Base-by-base conservation (phyloP, 2,888 invertebrate genomes). In the Pherbina coryleti region DNA sequence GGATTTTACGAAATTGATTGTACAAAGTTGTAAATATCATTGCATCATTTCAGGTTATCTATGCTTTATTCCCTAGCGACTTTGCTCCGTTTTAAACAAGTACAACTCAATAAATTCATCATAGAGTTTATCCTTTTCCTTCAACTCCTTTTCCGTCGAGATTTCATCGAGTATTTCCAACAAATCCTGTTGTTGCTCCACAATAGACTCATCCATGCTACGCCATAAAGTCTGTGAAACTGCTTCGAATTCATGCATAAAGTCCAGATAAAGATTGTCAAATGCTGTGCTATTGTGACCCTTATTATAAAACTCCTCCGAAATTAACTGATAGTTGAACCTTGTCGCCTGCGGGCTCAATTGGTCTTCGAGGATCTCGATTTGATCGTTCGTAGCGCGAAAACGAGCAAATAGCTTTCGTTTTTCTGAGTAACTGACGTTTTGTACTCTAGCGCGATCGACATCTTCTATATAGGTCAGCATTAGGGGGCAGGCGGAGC, bases 21-120 rank as follows among this genome's bases (percentile, higher is more conserved):
- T n/a, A n/a, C n/a, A n/a, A n/a, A n/a, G 53, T 53, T 3, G 3
- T 17, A 53, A 53, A 4, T 17, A 53, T 5, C 7, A n/a, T 8
- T 17, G 53, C 53, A 14, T 3, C 14, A n/a, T 55, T 55, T n/a
- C 55, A n/a, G 55, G 11, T 11, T 34, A 25, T 76, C 75, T 62
- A 79, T 22, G 76, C 76, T 55, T 81, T 76, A 69, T 80, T 78
- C 78, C 70, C 77, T 79, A 55, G 79, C 69, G 25, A 72, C 28
- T 28, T 75, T 71, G 14, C 64, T 64, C 31, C 9, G 69, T 57
- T 64, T 81, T 82, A 60, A 83, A 83, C 37, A 83, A 77, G 79
- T 79, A 83, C 80, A 79, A 82, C 70, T 82, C 83, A 79, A 83
- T 83, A 72, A 83, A 83, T 76, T 83, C 83, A 79, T 83, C 83